Evolutionary conservation across 1,140 invertebrate species (phyloP), one percentile per base, ranked within the genome.

Genomic region (Maconellicoccus hirsutus): DNA sequence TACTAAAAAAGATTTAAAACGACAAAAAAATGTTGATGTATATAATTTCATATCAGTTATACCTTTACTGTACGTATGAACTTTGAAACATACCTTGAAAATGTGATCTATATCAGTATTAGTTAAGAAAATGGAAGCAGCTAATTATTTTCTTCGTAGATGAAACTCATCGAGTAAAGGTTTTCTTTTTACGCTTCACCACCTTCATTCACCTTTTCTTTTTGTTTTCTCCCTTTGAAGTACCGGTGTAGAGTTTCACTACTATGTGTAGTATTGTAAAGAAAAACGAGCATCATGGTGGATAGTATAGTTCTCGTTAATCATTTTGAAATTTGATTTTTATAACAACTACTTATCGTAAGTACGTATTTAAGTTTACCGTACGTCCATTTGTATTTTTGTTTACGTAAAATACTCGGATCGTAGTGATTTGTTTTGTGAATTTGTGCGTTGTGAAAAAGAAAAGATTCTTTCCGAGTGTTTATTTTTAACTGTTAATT

Each of bases 321-420:
- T 52, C 42, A 52, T 52, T 52, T 52, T 52, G 12, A 52, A 19
- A 16, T 52, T 52, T 52, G 42, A 52, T 52, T 52, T 52, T 52
- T 52, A 19, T 52, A 52, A 52, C n/a, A 52, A 52, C 2, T 52
- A 52, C 42, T 52, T 52, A 52, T 52, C n/a, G n/a, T 52, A 52
- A 52, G 4, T 52, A 52, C n/a, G 12, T 52, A n/a, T 14, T 52
- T 52, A 52, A 52, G 42, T 52, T 52, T 52, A 52, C 42, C n/a
- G 42, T 52, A 52, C 42, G 42, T 52, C 42, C 42, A 52, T 52
- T 52, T 52, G 42, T 52, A 52, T 52, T 52, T 52, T 52, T 52
- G n/a, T 16, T 16, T 52, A 19, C 10, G 10, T 16, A 52, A 52
- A 52, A 52, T 19, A 52, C 42, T 52, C 42, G n/a, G 42, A 52